phyloP scores from a whole-genome alignment of 2,888 invertebrate genomes.

The Stegana nigrithorax region DNA sequence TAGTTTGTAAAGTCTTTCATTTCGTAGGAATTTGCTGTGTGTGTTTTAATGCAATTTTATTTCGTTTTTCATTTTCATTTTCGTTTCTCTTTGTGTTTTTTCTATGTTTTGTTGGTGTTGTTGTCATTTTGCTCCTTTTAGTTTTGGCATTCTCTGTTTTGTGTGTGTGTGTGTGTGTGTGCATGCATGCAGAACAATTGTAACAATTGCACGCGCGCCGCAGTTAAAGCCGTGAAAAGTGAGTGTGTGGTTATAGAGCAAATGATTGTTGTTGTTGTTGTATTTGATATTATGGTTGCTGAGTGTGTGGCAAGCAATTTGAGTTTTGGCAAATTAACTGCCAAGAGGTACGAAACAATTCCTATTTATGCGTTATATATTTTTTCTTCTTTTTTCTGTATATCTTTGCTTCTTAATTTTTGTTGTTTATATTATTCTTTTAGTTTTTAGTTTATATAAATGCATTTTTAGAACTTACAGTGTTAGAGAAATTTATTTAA shows the following conservation, averaged over 20 bases:
- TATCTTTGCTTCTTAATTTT: slow-evolving; percentile 28
- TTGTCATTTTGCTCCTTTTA: slow-evolving; percentile 36
- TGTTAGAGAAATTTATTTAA: slow-evolving; percentile 25
- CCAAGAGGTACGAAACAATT: slow-evolving; percentile 37
- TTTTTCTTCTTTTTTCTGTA: slow-evolving; percentile 28
- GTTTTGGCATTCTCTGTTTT: slow-evolving; percentile 22
- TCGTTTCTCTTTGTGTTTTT: slow-evolving; percentile 39
- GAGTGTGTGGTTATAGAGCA: too few species aligned
- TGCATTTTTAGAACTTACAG: slow-evolving; percentile 61
- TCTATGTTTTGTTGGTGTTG: slow-evolving; percentile 37
- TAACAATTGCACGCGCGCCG: slow-evolving; percentile 28
- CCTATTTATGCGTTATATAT: slow-evolving; percentile 43
- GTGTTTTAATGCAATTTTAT: slow-evolving; percentile 38
- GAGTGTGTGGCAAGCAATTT: slow-evolving; percentile 29
- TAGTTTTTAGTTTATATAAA: slow-evolving; percentile 48
- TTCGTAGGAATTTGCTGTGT: slow-evolving; percentile 66
- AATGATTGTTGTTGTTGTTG: slow-evolving; percentile 6
- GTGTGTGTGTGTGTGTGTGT: slow-evolving; percentile 20
- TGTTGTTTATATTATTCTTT: slow-evolving; percentile 33
- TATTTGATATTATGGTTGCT: slow-evolving; percentile 3
- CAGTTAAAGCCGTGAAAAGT: too few species aligned
- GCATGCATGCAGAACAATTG: slow-evolving; percentile 21
- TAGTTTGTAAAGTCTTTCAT: slow-evolving; percentile 66
- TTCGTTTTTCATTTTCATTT: slow-evolving; percentile 40
- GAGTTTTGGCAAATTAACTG: neutral